Percentiles rank a stretch among this genome's conserved stretches.
phyloP scores from a whole-genome alignment of 2,888 invertebrate species.

The Bombyx huttoni region DNA sequence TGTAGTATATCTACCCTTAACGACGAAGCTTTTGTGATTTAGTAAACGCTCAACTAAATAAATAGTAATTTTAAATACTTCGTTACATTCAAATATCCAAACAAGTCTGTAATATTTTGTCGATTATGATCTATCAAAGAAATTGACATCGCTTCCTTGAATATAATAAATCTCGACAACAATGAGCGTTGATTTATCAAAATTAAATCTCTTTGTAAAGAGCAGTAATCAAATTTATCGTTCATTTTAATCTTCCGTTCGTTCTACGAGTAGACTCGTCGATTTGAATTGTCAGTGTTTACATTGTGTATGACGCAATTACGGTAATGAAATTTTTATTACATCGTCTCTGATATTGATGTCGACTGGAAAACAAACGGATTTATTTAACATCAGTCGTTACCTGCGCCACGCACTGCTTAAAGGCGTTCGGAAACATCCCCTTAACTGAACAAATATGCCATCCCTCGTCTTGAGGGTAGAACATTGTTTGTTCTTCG shows the following conservation, averaged over 20 bases:
- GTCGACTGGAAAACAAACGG: slow-evolving; percentile 6
- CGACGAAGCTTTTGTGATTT: no score
- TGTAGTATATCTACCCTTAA: background rate
- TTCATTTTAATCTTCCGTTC: slow-evolving; percentile 59
- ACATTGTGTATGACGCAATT: slow-evolving; percentile 27
- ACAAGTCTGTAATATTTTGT: background rate
- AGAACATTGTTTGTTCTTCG: slow-evolving; percentile 65
- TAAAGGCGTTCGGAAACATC: slow-evolving; percentile 34
- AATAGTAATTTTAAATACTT: no score
- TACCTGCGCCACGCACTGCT: slow-evolving; percentile 26
- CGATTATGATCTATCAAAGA: slow-evolving; percentile 15
- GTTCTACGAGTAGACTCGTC: slow-evolving; percentile 39
- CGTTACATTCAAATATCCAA: slow-evolving; percentile 8
- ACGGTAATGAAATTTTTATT: slow-evolving; percentile 19
- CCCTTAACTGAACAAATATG: slow-evolving; percentile 45
- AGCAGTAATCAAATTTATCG: slow-evolving; percentile 66
- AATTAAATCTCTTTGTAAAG: slow-evolving; percentile 66
- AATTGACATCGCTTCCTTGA: slow-evolving; percentile 26
- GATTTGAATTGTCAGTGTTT: slow-evolving; percentile 33
- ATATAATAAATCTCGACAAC: slow-evolving; percentile 52
- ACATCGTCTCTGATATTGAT: slow-evolving; percentile 8
- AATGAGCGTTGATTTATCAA: slow-evolving; percentile 65
- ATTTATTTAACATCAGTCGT: slow-evolving; percentile 7
- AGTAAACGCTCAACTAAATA: no score
- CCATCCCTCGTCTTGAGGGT: slow-evolving; percentile 51